Conservation (phyloP, 2,888 invertebrate species). For the Philereme transversata region DNA sequence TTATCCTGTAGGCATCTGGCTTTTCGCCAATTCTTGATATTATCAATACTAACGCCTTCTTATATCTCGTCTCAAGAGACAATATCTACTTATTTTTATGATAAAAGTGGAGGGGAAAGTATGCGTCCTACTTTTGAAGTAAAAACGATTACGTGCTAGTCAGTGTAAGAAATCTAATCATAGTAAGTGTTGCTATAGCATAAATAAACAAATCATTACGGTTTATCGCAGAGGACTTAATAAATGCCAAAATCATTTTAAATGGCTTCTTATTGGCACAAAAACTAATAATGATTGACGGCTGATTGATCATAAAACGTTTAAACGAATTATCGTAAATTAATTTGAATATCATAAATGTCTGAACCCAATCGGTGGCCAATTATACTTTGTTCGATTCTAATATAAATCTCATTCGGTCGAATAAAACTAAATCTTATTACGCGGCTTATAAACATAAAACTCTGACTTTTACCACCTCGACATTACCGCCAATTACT, state of each 20-base stretch:
- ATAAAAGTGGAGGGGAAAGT: constrained; percentile 16
- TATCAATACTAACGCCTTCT: constrained; percentile 28
- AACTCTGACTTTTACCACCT: constrained; percentile 24
- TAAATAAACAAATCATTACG: constrained; percentile 9
- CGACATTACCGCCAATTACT: constrained; percentile 36
- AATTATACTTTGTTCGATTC: constrained; percentile 1
- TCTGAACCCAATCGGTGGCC: constrained; percentile 17
- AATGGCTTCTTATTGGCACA: constrained; percentile 5
- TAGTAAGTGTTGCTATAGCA: constrained; percentile 10
- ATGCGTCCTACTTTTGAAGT: constrained; percentile 27
- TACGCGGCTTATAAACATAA: constrained; percentile 6
- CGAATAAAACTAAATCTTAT: constrained; percentile 10
- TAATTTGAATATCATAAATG: constrained; percentile 1
- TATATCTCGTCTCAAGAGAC: constrained; percentile 15
- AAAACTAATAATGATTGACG: constrained; percentile 6
- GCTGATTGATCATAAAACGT: constrained; percentile 9
- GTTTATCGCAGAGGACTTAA: not conserved
- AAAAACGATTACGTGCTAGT: not conserved
- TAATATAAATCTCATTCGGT: too few relatives aligned
- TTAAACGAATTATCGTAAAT: constrained; percentile 16
- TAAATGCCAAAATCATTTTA: not conserved
- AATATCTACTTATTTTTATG: constrained; percentile 28
- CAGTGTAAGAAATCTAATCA: not conserved
- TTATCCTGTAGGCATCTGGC: constrained; percentile 18
- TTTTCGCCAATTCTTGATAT: constrained; percentile 27